phyloP scores from a whole-genome alignment of 2,797 vertebrate species.

The Onychomys torridus region DNA sequence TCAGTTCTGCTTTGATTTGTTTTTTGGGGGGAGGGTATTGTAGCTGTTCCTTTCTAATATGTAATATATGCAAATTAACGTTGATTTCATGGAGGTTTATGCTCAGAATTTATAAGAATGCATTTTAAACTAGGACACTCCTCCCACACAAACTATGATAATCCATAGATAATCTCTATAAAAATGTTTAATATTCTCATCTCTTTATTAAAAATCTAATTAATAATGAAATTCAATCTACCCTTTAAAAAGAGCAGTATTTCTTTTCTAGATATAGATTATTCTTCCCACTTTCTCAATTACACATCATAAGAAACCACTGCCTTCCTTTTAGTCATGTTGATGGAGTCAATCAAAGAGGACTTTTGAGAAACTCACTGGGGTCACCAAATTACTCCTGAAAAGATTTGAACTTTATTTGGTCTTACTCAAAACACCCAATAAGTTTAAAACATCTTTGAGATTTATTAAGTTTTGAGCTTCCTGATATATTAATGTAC shows the following conservation, averaged over 20 bases:
- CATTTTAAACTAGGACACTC: not conserved
- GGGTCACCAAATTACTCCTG: not conserved
- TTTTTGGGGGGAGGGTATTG: not conserved
- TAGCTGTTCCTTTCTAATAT: not conserved
- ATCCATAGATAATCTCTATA: not conserved
- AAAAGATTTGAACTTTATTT: not conserved
- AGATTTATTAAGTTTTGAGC: conserved; percentile 18
- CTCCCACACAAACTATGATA: not conserved
- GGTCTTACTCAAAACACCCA: not conserved
- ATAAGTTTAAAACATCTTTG: not conserved
- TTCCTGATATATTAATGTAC: conserved; percentile 37
- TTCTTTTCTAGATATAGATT: not conserved
- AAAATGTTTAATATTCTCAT: not conserved
- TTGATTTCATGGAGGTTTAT: not conserved
- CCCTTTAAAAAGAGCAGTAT: not conserved
- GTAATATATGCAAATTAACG: not conserved
- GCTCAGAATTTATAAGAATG: not conserved
- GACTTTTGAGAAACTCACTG: not conserved
- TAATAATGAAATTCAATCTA: not conserved
- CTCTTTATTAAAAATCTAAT: not conserved
- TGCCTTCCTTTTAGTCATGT: not conserved
- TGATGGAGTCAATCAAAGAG: not conserved
- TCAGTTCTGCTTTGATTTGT: not conserved
- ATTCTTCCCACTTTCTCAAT: not conserved
- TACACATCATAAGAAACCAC: not conserved